Percentiles rank a stretch among this genome's conserved stretches.
Conservation (phyloP, 2,797 vertebrate species). For the Antrozous pallidus region DNA sequence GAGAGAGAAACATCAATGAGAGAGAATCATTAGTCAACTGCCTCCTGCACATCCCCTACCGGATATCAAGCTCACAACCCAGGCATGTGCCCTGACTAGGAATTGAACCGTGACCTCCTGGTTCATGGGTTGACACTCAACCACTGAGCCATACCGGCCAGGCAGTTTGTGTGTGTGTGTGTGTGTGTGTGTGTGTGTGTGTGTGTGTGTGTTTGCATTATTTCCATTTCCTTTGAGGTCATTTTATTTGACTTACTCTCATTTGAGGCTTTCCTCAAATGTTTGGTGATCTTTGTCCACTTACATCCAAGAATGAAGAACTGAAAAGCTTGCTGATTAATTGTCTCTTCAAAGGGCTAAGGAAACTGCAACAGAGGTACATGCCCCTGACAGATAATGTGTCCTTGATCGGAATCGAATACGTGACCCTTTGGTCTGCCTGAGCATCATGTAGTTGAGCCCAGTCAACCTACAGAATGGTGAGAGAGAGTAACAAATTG, state of each 20-base stretch:
- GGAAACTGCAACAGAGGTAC: no score
- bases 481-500: background rate
- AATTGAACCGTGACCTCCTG: background rate
- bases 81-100: background rate
- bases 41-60: background rate
- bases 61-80: background rate
- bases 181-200: background rate
- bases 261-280: conserved; percentile 13
- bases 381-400: no score
- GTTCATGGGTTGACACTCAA: background rate
- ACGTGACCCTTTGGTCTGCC: no score
- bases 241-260: background rate
- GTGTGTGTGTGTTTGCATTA: background rate
- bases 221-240: conserved; percentile 17
- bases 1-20: background rate
- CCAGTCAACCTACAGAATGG: background rate
- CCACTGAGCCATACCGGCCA: background rate
- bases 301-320: background rate
- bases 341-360: no score
- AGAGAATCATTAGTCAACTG: background rate
- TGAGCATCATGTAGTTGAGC: background rate
- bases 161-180: background rate
- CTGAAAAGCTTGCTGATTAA: background rate
- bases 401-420: no score
- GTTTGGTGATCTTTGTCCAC: background rate